Evolutionary conservation across 2,888 invertebrate genomes (phyloP).

Genomic region (Antitype chi): DNA sequence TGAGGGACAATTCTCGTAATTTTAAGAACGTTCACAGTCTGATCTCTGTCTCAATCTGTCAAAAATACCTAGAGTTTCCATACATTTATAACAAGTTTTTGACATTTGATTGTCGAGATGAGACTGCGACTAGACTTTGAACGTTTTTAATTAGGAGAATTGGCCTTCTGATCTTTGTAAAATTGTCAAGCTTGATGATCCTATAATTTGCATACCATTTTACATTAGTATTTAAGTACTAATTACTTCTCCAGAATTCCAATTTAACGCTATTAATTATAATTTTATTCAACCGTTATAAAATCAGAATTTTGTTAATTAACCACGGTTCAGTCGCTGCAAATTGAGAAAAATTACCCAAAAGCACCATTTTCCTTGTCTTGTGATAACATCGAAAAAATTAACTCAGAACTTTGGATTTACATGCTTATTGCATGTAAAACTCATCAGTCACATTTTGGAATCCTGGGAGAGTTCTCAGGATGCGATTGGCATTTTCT

Average conservation of each 20-base stretch:
- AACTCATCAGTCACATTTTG: too few relatives aligned
- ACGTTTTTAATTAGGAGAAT: too few relatives aligned
- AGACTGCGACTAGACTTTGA: too few relatives aligned
- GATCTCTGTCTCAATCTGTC: too few relatives aligned
- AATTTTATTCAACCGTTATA: constrained; percentile 23
- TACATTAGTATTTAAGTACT: constrained; percentile 14
- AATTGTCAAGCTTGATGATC: background rate
- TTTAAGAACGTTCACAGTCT: too few relatives aligned
- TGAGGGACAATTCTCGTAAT: too few relatives aligned
- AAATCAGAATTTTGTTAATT: constrained; percentile 36
- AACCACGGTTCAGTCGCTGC: constrained; percentile 34
- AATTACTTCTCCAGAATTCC: constrained; percentile 11
- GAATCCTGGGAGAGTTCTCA: too few relatives aligned
- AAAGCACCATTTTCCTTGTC: constrained; percentile 42
- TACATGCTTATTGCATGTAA: constrained; percentile 17
- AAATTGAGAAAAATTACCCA: constrained; percentile 52
- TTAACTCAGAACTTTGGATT: constrained; percentile 17
- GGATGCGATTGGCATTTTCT: too few relatives aligned
- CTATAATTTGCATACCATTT: constrained; percentile 6
- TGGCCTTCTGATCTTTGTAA: background rate
- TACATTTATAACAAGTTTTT: too few relatives aligned
- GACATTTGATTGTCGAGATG: too few relatives aligned
- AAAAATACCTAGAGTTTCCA: too few relatives aligned
- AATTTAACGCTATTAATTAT: constrained; percentile 37
- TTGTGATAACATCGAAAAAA: constrained; percentile 34